A percentile compares a stretch with the other conserved stretches of the same genome.
These are phyloP conservation scores for Pardalotus punctatus DNA, from an alignment of 2,113 vertebrate species.

Conservation along the genomic window DNA sequence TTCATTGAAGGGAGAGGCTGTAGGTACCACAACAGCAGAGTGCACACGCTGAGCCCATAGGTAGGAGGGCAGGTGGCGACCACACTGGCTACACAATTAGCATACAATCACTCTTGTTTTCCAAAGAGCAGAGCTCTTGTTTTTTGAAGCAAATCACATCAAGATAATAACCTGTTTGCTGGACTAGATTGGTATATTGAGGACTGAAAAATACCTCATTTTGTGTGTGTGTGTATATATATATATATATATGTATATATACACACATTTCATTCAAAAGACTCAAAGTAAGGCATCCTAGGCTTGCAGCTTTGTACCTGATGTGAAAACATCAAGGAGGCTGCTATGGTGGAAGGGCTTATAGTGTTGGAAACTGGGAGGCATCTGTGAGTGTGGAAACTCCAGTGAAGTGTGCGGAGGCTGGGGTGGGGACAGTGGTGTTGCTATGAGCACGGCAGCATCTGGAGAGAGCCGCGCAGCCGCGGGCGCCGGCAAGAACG, in stretches of 20 bases:
- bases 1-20: not conserved
- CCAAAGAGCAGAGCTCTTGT: not conserved
- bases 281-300: not conserved
- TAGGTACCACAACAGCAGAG: not conserved
- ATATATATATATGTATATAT: accelerated
- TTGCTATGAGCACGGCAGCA: conserved; percentile 20
- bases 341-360: conserved; percentile 24
- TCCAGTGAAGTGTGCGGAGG: conserved; percentile 22
- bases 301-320: conserved; percentile 27
- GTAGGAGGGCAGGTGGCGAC: not conserved
- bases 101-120: not conserved
- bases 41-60: not conserved
- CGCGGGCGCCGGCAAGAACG: not conserved
- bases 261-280: not conserved
- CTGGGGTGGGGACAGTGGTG: conserved; percentile 45
- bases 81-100: not conserved
- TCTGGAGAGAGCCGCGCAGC: conserved; percentile 16
- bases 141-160: conserved; percentile 20
- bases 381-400: not conserved
- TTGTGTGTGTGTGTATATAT: accelerated
- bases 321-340: not conserved
- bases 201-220: not conserved
- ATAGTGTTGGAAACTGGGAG: conserved; percentile 1
- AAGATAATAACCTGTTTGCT: conserved; percentile 25
- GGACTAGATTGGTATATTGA: not conserved